Evolutionary conservation across 2,888 invertebrate species (phyloP).

Genomic region (Ceriagrion tenellum): DNA sequence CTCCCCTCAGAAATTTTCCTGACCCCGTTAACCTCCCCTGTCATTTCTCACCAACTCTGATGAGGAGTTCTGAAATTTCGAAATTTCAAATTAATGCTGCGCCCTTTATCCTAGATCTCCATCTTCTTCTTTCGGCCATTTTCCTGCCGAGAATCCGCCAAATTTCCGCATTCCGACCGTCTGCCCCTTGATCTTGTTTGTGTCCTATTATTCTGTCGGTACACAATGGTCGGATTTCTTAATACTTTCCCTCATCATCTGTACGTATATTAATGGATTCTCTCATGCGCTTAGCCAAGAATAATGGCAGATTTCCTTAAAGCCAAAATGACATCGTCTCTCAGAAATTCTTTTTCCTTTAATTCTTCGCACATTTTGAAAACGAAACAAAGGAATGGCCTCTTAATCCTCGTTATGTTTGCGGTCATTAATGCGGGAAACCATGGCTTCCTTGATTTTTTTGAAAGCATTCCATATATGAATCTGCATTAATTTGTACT

Average conservation of each 20-base stretch:
- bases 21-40: neutral
- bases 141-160: neutral
- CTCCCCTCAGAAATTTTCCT: neutral
- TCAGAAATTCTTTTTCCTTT: neutral
- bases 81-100: neutral
- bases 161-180: slow-evolving; percentile 2
- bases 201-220: neutral
- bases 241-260: neutral
- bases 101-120: neutral
- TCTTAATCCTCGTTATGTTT: neutral
- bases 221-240: slow-evolving; percentile 17
- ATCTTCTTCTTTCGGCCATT: neutral
- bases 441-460: neutral
- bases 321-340: neutral
- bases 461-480: neutral
- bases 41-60: neutral
- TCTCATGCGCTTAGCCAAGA: neutral
- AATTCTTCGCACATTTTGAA: neutral
- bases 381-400: neutral
- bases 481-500: neutral
- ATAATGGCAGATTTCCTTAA: neutral
- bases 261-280: slow-evolving; percentile 22
- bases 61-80: neutral
- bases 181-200: neutral
- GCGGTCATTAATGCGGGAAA: neutral